phyloP scores from a whole-genome alignment of 2,113 vertebrate species.

The Chionis minor region DNA sequence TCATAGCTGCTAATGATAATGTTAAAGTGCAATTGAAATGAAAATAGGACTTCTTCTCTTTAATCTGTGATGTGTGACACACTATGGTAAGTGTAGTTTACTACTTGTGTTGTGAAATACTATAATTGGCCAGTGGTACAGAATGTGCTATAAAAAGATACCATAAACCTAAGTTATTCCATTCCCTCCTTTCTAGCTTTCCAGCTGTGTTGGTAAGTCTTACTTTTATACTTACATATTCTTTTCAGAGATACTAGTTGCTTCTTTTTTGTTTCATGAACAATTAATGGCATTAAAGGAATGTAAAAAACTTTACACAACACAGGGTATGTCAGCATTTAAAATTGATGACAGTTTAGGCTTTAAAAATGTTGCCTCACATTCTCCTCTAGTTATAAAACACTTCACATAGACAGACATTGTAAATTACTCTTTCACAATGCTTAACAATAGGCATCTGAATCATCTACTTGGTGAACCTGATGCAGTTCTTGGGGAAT shows the following conservation, averaged over 20 bases:
- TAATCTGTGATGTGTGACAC: neutral
- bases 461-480: neutral
- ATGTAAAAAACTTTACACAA: neutral
- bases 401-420: neutral
- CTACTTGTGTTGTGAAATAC: neutral
- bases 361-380: neutral
- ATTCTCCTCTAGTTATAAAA: neutral
- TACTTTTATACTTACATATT: neutral
- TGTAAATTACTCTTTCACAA: neutral
- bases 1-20: neutral
- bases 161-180: neutral
- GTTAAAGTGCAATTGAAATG: neutral
- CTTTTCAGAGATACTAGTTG: neutral
- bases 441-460: neutral
- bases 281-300: neutral
- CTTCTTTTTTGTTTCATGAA: neutral
- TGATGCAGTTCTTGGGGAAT: neutral
- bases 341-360: neutral
- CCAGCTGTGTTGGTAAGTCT: neutral
- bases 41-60: neutral
- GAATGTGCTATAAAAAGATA: neutral
- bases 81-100: neutral
- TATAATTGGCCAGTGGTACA: neutral
- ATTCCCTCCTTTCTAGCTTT: neutral
- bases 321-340: neutral